These are phyloP conservation scores for Drosophila birchii DNA, from an alignment of 2,888 invertebrate genomes.

Conservation along the genomic window DNA sequence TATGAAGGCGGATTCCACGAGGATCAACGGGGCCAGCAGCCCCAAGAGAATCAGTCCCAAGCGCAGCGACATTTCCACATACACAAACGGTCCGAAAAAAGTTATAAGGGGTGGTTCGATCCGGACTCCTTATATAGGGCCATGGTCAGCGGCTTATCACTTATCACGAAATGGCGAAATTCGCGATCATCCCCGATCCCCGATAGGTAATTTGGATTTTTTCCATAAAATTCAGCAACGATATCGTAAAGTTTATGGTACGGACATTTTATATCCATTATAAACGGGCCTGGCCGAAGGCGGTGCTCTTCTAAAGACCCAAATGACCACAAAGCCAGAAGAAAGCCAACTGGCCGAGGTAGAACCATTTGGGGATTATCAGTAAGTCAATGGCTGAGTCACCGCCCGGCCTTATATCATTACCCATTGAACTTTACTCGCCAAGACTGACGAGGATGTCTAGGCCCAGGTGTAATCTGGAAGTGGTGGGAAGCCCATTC, in stretches of 20 bases:
- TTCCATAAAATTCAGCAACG: conserved; percentile 49
- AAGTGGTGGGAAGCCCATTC: conserved; percentile 8
- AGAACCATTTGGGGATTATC: conserved; percentile 26
- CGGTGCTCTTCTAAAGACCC: conserved; percentile 67
- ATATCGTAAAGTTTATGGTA: conserved; percentile 68
- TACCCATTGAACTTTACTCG: conserved; percentile 21
- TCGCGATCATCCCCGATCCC: conserved; percentile 55
- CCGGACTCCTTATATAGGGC: conserved; percentile 49
- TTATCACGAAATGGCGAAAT: conserved; percentile 26
- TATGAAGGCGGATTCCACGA: conserved; percentile 40
- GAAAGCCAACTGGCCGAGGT: conserved; percentile 14
- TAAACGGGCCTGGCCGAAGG: conserved; percentile 68
- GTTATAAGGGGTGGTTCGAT: conserved; percentile 5
- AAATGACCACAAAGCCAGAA: conserved; percentile 48
- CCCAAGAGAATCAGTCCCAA: conserved; percentile 47
- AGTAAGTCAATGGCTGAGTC: conserved; percentile 25
- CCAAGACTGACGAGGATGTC: conserved; percentile 17
- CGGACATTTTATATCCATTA: conserved; percentile 74
- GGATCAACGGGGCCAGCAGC: conserved; percentile 35
- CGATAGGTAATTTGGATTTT: conserved; percentile 60
- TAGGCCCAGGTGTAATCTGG: conserved; percentile 17
- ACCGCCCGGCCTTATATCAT: conserved; percentile 8
- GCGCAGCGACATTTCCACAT: conserved; percentile 42
- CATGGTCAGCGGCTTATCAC: conserved; percentile 58
- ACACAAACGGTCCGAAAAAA: conserved; percentile 13